A percentile compares a stretch with the other conserved stretches of the same genome.
phyloP scores from a whole-genome alignment of 2,888 invertebrate genomes.

The Venustoraphidia nigricollis region DNA sequence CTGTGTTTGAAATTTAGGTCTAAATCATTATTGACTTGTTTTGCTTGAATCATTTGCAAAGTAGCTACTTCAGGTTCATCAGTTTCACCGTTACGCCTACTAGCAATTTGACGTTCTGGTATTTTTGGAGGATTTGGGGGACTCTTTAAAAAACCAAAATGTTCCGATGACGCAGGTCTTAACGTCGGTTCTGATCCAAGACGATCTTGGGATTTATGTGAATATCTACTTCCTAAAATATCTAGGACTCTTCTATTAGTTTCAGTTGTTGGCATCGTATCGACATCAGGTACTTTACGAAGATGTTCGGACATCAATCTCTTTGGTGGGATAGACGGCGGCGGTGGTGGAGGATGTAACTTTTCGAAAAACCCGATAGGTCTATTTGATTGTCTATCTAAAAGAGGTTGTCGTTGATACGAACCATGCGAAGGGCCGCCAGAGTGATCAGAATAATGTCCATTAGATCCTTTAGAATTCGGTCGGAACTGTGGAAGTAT shows the following conservation, averaged over 20 bases:
- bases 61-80: slow-evolving; percentile 42
- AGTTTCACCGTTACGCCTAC: slow-evolving; percentile 25
- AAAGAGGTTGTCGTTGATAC: slow-evolving; percentile 21
- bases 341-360: slow-evolving; percentile 25
- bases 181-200: neutral
- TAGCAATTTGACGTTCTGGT: slow-evolving; percentile 28
- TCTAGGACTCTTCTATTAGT: neutral
- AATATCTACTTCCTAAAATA: neutral
- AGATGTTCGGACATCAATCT: neutral
- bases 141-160: slow-evolving; percentile 21
- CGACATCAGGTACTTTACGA: neutral
- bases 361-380: slow-evolving; percentile 28
- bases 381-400: slow-evolving; percentile 27
- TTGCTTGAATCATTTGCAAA: slow-evolving; percentile 51
- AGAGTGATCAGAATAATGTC: slow-evolving; percentile 19
- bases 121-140: slow-evolving; percentile 19
- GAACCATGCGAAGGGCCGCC: neutral
- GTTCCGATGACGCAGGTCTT: slow-evolving; percentile 13
- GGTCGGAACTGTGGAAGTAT: slow-evolving; percentile 58
- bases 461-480: slow-evolving; percentile 39
- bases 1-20: slow-evolving; percentile 13
- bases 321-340: slow-evolving; percentile 23
- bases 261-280: neutral
- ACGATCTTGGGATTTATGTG: neutral
- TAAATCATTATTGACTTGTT: slow-evolving; percentile 23